phyloP scores from a whole-genome alignment of 2,888 invertebrate genomes.

The Machimus rusticus region DNA sequence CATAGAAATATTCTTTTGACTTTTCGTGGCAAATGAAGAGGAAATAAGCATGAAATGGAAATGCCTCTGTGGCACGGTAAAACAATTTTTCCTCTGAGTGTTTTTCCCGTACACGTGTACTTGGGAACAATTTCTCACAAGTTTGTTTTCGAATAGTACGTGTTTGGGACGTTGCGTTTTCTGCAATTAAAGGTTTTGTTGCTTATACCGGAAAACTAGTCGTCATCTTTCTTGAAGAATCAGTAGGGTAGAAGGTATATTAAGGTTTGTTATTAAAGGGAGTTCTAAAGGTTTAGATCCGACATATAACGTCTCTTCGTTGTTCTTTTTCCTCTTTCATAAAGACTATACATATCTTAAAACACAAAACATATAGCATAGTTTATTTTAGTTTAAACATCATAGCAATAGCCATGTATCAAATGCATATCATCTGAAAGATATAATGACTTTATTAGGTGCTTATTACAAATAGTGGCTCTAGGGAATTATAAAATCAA shows the following conservation, averaged over 20 bases:
- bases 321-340: neutral
- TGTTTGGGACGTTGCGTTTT: neutral
- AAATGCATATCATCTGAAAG: neutral
- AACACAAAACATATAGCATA: neutral
- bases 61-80: neutral
- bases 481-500: no score
- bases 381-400: neutral
- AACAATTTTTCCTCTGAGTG: neutral
- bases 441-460: neutral
- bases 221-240: neutral
- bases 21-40: neutral
- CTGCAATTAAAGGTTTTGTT: neutral
- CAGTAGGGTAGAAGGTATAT: neutral
- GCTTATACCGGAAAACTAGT: neutral
- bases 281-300: no score
- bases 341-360: neutral
- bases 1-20: slow-evolving; percentile 1
- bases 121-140: neutral
- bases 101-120: neutral
- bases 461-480: neutral
- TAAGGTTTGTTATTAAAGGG: neutral
- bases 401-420: neutral
- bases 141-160: neutral
- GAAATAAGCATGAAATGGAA: neutral
- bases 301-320: neutral